phyloP scores from a whole-genome alignment of 2,888 invertebrate genomes.

The Copidosoma aretas region DNA sequence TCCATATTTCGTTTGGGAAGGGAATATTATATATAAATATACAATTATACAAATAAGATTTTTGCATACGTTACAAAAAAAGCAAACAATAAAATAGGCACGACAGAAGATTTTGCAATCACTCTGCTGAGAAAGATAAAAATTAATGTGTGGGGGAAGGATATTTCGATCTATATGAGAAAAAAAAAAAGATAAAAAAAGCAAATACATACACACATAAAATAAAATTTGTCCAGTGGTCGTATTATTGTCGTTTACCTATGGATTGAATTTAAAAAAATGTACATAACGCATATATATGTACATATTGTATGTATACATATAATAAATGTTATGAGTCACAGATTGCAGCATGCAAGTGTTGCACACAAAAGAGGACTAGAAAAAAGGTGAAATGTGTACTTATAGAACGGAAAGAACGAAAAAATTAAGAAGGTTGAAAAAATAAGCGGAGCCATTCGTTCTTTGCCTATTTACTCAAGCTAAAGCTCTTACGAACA shows the following conservation, averaged over 20 bases:
- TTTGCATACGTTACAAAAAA: slow-evolving; percentile 24
- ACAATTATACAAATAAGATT: slow-evolving; percentile 29
- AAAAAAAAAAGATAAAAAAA: slow-evolving; percentile 34
- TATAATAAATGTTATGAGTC: slow-evolving; percentile 40
- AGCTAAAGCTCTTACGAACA: slow-evolving; percentile 8
- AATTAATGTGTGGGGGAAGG: not conserved
- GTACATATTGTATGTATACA: slow-evolving; percentile 21
- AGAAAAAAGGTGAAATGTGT: slow-evolving; percentile 1
- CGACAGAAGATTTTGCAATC: slow-evolving; percentile 51
- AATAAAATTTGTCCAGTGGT: slow-evolving; percentile 48
- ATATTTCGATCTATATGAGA: not conserved
- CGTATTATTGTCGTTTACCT: slow-evolving; percentile 56
- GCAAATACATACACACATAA: slow-evolving; percentile 23
- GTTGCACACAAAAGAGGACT: slow-evolving; percentile 12
- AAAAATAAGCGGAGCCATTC: slow-evolving; percentile 14
- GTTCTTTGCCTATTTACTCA: slow-evolving; percentile 20
- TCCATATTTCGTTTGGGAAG: slow-evolving; percentile 25
- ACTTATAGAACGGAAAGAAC: slow-evolving; percentile 12
- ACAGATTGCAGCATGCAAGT: slow-evolving; percentile 33
- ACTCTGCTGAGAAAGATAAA: slow-evolving; percentile 43
- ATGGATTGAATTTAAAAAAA: slow-evolving; percentile 18
- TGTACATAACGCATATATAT: slow-evolving; percentile 48
- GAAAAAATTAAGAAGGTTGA: not conserved
- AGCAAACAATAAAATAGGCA: not conserved
- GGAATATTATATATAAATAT: slow-evolving; percentile 10